Evolutionary conservation across 2,797 vertebrate genomes (phyloP).

Genomic region (Bradypodion pumilum): DNA sequence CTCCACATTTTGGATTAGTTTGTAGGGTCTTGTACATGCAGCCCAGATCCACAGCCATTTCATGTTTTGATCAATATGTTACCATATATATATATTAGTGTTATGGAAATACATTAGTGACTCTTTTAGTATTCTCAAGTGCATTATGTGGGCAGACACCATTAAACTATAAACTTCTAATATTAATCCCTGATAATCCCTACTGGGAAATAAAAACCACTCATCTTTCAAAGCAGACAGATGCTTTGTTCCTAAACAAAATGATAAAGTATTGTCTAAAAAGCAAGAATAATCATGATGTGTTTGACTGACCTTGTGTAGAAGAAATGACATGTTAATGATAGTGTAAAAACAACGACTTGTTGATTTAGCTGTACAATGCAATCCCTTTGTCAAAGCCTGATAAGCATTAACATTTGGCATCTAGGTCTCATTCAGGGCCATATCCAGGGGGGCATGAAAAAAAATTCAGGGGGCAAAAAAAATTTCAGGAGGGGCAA

Average conservation of each 20-base stretch:
- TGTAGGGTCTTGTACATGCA: not conserved
- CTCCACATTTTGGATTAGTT: not conserved
- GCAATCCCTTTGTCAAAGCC: constrained; percentile 12
- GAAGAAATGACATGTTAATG: not conserved
- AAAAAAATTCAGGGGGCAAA: too few species aligned
- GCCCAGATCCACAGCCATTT: not conserved
- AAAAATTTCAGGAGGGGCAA: too few species aligned
- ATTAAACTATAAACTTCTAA: not conserved
- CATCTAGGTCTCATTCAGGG: constrained; percentile 14
- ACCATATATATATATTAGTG: not conserved
- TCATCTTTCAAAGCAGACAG: not conserved
- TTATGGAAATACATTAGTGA: not conserved
- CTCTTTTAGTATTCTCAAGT: not conserved
- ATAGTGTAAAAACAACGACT: constrained; percentile 2
- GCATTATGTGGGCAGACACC: not conserved
- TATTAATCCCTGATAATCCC: not conserved
- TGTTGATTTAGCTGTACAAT: constrained; percentile 24
- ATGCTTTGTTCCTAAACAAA: constrained; percentile 3
- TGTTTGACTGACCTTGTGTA: constrained; percentile 5
- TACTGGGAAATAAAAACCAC: not conserved
- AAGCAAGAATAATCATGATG: not conserved
- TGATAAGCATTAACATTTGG: constrained; percentile 16
- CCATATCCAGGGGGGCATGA: too few species aligned
- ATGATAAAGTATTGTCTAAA: constrained; percentile 5
- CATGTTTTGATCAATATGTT: rapidly evolving